Percentiles rank a stretch among this genome's conserved stretches.
phyloP scores from a whole-genome alignment of 2,113 vertebrate genomes.

The Delphinus delphis region DNA sequence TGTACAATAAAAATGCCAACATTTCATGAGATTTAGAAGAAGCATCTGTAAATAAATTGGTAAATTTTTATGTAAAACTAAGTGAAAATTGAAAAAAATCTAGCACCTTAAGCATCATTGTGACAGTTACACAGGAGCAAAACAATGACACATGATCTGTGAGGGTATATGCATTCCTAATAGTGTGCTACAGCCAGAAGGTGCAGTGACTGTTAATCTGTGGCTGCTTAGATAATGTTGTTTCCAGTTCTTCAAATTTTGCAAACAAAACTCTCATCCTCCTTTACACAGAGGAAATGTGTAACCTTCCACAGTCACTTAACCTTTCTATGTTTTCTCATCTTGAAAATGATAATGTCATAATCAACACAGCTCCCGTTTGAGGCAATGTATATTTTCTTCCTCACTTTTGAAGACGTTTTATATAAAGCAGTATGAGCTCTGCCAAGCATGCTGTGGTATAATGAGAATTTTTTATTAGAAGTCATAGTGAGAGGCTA shows the following conservation, averaged over 20 bases:
- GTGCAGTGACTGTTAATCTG: neutral
- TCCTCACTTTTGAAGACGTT: slow-evolving; percentile 51
- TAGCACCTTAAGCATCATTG: neutral
- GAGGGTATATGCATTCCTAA: neutral
- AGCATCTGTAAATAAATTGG: neutral
- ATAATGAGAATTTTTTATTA: slow-evolving; percentile 59
- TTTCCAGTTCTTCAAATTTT: slow-evolving; percentile 28
- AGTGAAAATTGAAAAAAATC: neutral
- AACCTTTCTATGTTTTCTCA: slow-evolving; percentile 42
- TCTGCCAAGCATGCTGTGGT: slow-evolving; percentile 34
- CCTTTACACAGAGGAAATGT: neutral
- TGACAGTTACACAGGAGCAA: slow-evolving; percentile 3
- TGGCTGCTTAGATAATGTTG: neutral
- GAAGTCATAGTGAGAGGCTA: slow-evolving; percentile 23
- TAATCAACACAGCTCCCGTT: slow-evolving; percentile 15
- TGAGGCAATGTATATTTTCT: neutral
- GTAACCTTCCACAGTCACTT: slow-evolving; percentile 48
- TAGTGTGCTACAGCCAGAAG: neutral
- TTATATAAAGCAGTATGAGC: slow-evolving; percentile 57
- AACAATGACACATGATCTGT: slow-evolving; percentile 32
- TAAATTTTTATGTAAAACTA: neutral
- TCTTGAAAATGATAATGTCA: slow-evolving; percentile 50
- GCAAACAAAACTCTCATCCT: neutral
- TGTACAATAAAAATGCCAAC: neutral
- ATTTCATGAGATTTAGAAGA: neutral